Conservation (phyloP, 2,888 invertebrate species). For the Ischnus inquisitorius region DNA sequence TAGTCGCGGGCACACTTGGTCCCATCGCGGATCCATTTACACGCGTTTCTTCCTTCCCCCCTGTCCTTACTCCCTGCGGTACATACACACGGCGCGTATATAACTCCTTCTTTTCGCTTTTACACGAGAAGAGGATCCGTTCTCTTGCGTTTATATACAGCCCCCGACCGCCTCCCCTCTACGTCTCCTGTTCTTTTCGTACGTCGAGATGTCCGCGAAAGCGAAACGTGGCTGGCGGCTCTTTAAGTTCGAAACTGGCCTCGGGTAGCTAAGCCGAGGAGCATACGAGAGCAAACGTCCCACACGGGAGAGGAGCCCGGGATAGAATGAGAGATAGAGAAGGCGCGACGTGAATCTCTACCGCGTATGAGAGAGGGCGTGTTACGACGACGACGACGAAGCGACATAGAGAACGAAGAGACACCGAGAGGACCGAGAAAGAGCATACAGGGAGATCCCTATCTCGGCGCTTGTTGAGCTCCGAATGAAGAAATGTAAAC, state of each 20-base stretch:
- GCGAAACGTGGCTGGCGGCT: conserved; percentile 57
- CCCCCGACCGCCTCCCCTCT: background rate
- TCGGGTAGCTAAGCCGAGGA: conserved; percentile 38
- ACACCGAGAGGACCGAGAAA: conserved; percentile 57
- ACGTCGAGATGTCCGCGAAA: conserved; percentile 67
- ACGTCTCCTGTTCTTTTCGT: conserved; percentile 38
- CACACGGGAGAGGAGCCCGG: conserved; percentile 36
- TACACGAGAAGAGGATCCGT: conserved; percentile 48
- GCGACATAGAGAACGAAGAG: conserved; percentile 32
- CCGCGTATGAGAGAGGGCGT: conserved; percentile 59
- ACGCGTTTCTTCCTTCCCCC: conserved; percentile 59
- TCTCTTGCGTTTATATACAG: conserved; percentile 45
- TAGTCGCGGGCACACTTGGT: conserved; percentile 50
- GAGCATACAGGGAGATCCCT: conserved; percentile 69
- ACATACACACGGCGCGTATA: conserved; percentile 38
- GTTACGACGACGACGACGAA: conserved; percentile 50
- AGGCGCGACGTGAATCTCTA: conserved; percentile 54
- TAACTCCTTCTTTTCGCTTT: conserved; percentile 64
- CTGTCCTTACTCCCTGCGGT: conserved; percentile 11
- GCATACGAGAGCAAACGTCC: conserved; percentile 46
- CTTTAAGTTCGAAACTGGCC: conserved; percentile 50
- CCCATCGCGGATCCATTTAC: conserved; percentile 63
- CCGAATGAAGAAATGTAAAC: conserved; percentile 83
- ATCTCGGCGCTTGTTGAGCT: conserved; percentile 77
- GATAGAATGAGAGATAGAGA: conserved; percentile 51